Percentiles rank a stretch among this genome's conserved stretches.
Conservation (phyloP, 2,888 invertebrate genomes). For the Poecilobothrus nobilitatus region DNA sequence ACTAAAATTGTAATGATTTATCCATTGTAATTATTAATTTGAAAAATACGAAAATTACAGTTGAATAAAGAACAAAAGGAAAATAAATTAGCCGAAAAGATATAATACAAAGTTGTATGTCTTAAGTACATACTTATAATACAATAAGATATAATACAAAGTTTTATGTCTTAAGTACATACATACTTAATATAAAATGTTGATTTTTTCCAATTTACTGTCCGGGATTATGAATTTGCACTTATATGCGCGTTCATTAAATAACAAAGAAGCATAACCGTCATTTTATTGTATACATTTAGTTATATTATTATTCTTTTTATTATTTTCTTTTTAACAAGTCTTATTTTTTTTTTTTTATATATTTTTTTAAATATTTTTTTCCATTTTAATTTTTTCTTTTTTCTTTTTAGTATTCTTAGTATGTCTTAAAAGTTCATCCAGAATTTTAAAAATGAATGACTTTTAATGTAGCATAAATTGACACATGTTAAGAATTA, state of each 20-base stretch:
- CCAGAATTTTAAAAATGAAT: slow-evolving; percentile 6
- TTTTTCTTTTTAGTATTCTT: neutral
- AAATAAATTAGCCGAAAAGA: too few species aligned
- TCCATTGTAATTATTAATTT: too few species aligned
- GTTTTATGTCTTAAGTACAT: too few species aligned
- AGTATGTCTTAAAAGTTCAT: neutral
- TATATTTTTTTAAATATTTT: neutral
- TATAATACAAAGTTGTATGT: too few species aligned
- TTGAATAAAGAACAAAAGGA: too few species aligned
- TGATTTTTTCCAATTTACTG: neutral
- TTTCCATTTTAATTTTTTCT: neutral
- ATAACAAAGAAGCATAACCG: slow-evolving; percentile 4
- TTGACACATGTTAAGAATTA: slow-evolving; percentile 6
- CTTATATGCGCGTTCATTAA: neutral
- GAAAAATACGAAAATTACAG: too few species aligned
- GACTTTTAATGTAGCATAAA: slow-evolving; percentile 3
- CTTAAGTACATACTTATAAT: too few species aligned
- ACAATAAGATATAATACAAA: too few species aligned
- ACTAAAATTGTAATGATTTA: too few species aligned
- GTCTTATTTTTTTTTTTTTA: neutral
- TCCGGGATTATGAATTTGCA: neutral
- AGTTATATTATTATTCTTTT: too few species aligned
- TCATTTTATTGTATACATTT: neutral
- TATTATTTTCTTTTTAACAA: neutral
- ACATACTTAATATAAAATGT: neutral